Conservation (phyloP, 2,113 vertebrate genomes). For the Progne subis region DNA sequence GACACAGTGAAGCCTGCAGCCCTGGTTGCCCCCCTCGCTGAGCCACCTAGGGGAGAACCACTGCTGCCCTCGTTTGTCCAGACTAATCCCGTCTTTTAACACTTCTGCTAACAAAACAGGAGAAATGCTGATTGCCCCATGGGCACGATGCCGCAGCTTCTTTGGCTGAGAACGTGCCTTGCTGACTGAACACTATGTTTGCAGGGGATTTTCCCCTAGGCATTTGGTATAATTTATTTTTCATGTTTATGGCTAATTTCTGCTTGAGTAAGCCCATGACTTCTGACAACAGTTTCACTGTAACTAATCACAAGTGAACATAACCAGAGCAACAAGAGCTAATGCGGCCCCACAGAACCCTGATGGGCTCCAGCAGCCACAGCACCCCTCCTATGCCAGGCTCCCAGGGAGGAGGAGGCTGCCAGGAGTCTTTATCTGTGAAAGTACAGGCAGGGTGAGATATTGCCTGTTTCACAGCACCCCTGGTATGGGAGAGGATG, state of each 20-base stretch:
- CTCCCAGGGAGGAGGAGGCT: neutral
- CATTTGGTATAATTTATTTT: neutral
- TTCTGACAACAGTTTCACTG: neutral
- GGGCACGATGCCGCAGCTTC: neutral
- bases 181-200: neutral
- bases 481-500: neutral
- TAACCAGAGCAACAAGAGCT: neutral
- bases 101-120: neutral
- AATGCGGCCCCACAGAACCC: neutral
- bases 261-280: neutral
- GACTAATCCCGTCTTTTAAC: neutral
- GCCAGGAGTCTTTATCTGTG: neutral
- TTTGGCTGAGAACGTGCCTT: neutral
- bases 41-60: rapidly evolving
- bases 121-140: neutral
- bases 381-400: rapidly evolving
- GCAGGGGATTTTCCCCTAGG: neutral
- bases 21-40: rapidly evolving
- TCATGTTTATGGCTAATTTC: conserved; percentile 3
- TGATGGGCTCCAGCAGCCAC: neutral
- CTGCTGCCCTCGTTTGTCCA: neutral
- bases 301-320: neutral
- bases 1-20: neutral
- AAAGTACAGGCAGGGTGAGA: neutral
- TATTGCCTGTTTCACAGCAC: neutral